phyloP scores from a whole-genome alignment of 2,113 vertebrate genomes.

The Cinclus cinclus region DNA sequence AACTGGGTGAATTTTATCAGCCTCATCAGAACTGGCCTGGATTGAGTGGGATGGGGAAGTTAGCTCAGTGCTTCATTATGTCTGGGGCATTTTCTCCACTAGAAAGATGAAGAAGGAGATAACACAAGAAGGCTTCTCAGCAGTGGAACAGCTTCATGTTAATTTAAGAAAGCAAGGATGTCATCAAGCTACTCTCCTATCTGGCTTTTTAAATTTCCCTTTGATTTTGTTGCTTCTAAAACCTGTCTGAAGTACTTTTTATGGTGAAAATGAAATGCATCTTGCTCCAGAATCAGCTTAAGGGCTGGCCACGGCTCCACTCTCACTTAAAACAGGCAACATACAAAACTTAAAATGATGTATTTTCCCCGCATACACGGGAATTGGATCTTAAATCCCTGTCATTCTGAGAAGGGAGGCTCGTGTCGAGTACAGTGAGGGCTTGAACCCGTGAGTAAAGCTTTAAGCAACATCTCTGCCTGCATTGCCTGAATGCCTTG shows the following conservation, averaged over 20 bases:
- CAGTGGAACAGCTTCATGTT: neutral
- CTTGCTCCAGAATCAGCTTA: neutral
- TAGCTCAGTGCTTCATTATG: neutral
- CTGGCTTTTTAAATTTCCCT: neutral
- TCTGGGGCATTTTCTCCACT: neutral
- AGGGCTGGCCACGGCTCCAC: neutral
- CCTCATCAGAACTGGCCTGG: neutral
- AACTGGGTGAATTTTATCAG: neutral
- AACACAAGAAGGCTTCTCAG: neutral
- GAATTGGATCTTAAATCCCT: neutral
- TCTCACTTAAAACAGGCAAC: neutral
- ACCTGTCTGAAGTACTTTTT: neutral
- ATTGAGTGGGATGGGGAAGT: neutral
- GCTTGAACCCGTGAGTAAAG: neutral
- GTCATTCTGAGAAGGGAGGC: neutral
- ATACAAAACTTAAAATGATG: neutral
- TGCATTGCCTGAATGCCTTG: neutral
- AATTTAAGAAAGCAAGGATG: neutral
- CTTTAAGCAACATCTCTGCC: neutral
- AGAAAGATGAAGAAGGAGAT: neutral
- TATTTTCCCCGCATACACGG: fast-evolving
- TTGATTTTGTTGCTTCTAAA: neutral
- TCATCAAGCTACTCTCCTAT: neutral
- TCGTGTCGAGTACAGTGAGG: neutral
- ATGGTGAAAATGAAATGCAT: neutral